Conservation (phyloP, 2,113 vertebrate genomes). For the Gracilinanus agilis region DNA sequence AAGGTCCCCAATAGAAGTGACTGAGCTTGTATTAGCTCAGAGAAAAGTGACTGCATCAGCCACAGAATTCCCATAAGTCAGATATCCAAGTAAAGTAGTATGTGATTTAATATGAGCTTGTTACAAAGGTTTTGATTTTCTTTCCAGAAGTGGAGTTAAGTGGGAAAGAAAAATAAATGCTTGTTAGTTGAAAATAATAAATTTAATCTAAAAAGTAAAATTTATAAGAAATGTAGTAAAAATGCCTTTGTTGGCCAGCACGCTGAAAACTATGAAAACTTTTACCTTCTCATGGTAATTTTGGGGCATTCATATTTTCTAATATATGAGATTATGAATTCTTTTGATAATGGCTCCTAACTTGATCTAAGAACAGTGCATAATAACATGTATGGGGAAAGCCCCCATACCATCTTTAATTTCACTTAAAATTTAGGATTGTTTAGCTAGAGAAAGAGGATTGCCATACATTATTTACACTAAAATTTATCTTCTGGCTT, state of each 20-base stretch:
- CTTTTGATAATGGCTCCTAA: not conserved
- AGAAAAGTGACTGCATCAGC: too few relatives aligned
- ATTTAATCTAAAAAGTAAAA: not conserved
- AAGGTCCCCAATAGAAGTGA: too few relatives aligned
- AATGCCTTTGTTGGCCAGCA: not conserved
- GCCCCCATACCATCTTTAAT: not conserved
- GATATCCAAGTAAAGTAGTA: too few relatives aligned
- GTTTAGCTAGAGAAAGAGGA: not conserved
- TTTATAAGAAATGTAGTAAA: not conserved
- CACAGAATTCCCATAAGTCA: too few relatives aligned
- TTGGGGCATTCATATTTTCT: not conserved
- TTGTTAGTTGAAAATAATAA: not conserved
- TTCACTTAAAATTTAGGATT: not conserved
- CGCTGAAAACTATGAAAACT: not conserved
- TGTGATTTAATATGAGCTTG: not conserved
- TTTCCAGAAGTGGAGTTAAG: not conserved
- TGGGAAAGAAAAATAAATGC: not conserved
- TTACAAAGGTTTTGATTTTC: not conserved
- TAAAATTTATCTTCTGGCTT: not conserved
- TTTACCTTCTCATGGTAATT: not conserved
- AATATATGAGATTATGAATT: not conserved
- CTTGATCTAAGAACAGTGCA: not conserved
- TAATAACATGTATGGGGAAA: not conserved
- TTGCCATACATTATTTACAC: not conserved
- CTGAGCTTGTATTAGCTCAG: too few relatives aligned